A percentile compares a stretch with the other conserved stretches of the same genome.
Evolutionary conservation across 2,113 vertebrate genomes (phyloP).

Genomic region (Microcebus ravelobensis): DNA sequence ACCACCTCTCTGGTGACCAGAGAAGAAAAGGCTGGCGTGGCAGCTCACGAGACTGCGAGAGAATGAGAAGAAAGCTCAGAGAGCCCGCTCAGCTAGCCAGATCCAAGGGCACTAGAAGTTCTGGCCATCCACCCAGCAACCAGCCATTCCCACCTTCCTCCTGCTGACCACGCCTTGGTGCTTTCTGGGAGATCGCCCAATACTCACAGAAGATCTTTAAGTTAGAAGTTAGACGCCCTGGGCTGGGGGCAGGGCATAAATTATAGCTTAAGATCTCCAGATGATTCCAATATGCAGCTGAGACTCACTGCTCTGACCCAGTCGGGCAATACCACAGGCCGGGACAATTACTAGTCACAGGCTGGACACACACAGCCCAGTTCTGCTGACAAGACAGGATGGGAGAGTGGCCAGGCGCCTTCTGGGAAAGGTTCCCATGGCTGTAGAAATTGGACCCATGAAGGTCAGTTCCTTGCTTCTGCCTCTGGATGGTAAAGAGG

Average conservation of each 20-base stretch:
- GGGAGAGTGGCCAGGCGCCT: background rate
- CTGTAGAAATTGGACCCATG: background rate
- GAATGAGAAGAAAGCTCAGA: background rate
- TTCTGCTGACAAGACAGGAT: background rate
- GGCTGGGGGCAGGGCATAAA: fast-evolving
- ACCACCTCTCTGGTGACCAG: background rate
- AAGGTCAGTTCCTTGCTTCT: background rate
- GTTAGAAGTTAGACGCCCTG: background rate
- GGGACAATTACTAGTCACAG: background rate
- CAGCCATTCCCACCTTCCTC: background rate
- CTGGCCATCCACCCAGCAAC: background rate
- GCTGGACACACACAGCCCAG: background rate
- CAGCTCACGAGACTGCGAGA: fast-evolving
- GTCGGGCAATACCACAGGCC: background rate
- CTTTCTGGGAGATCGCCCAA: background rate
- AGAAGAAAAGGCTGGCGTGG: background rate
- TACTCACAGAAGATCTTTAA: background rate
- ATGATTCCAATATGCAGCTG: background rate
- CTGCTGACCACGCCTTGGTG: background rate
- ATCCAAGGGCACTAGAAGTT: background rate
- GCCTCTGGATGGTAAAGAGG: background rate
- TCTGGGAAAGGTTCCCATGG: background rate
- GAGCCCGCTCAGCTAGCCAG: background rate
- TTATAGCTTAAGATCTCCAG: background rate
- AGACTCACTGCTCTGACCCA: background rate